A percentile compares a stretch with the other conserved stretches of the same genome.
These are phyloP conservation scores for Peromyscus maniculatus DNA, from an alignment of 2,113 vertebrate genomes.

Conservation along the genomic window DNA sequence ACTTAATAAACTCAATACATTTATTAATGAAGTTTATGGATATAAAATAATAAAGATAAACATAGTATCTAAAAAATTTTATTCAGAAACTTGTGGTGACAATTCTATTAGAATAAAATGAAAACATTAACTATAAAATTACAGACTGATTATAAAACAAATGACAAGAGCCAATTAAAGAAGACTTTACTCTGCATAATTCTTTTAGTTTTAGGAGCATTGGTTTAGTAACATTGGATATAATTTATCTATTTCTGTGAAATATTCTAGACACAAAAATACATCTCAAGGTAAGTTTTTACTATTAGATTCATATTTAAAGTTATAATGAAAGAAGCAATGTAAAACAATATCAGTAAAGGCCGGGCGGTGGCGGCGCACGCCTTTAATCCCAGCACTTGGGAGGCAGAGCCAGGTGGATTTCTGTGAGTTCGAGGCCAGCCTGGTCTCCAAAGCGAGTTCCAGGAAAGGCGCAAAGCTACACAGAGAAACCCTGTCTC, in stretches of 20 bases:
- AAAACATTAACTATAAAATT: conserved; percentile 7
- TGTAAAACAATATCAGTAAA: conserved; percentile 4
- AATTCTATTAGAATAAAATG: not conserved
- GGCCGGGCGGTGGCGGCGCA: too few species aligned
- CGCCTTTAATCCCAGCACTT: too few species aligned
- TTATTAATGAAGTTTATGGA: conserved; percentile 4
- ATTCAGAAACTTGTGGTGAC: conserved; percentile 28
- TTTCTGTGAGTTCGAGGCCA: too few species aligned
- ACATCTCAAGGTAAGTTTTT: not conserved
- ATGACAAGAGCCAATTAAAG: not conserved
- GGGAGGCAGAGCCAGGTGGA: too few species aligned
- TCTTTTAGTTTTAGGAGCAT: not conserved
- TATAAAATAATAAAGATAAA: not conserved
- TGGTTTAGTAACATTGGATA: not conserved
- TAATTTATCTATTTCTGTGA: not conserved
- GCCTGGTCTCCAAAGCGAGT: too few species aligned
- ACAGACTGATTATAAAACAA: not conserved
- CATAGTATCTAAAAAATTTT: conserved; percentile 15
- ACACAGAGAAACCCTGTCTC: too few species aligned
- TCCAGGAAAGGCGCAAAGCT: too few species aligned
- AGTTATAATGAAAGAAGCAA: not conserved
- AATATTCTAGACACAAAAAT: not conserved
- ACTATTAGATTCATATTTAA: not conserved
- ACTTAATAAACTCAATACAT: not conserved
- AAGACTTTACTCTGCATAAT: not conserved